Percentiles rank a stretch among this genome's conserved stretches.
Conservation (phyloP, 2,888 invertebrate genomes). For the Malthinus flaveolus region DNA sequence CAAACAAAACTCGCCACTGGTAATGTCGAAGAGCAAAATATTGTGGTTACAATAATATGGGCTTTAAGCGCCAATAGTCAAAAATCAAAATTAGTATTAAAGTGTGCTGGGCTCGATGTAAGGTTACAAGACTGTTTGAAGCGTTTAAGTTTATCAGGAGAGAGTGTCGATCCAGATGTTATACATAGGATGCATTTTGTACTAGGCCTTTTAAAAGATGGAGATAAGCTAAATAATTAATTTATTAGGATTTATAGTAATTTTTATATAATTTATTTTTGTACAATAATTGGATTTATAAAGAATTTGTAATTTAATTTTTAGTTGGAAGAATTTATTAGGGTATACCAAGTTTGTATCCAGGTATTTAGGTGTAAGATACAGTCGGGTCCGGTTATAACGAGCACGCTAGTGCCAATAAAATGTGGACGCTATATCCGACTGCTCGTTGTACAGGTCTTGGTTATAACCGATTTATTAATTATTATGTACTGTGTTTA, state of each 20-base stretch:
- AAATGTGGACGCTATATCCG: too few species aligned
- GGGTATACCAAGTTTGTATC: too few species aligned
- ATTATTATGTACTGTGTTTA: too few species aligned
- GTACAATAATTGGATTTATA: neutral
- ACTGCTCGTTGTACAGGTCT: too few species aligned
- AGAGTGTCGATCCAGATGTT: slow-evolving; percentile 42
- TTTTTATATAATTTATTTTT: slow-evolving; percentile 8
- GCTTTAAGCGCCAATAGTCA: slow-evolving; percentile 71
- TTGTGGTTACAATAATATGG: slow-evolving; percentile 64
- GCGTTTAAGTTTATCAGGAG: slow-evolving; percentile 47
- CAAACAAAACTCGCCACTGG: slow-evolving; percentile 54
- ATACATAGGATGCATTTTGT: slow-evolving; percentile 47
- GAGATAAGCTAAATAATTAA: slow-evolving; percentile 10
- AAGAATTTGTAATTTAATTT: neutral
- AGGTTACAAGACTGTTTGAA: slow-evolving; percentile 57
- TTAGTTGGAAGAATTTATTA: too few species aligned
- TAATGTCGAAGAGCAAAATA: slow-evolving; percentile 53
- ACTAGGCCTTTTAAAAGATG: slow-evolving; percentile 43
- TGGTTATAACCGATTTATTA: too few species aligned
- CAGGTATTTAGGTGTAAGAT: too few species aligned
- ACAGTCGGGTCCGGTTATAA: too few species aligned
- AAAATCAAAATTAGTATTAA: slow-evolving; percentile 63
- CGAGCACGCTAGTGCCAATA: too few species aligned
- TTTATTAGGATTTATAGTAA: neutral
- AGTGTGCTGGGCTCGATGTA: slow-evolving; percentile 56